Percentiles rank a stretch among this genome's conserved stretches.
Conservation (phyloP, 2,888 invertebrate species). For the Physocephala rufipes region DNA sequence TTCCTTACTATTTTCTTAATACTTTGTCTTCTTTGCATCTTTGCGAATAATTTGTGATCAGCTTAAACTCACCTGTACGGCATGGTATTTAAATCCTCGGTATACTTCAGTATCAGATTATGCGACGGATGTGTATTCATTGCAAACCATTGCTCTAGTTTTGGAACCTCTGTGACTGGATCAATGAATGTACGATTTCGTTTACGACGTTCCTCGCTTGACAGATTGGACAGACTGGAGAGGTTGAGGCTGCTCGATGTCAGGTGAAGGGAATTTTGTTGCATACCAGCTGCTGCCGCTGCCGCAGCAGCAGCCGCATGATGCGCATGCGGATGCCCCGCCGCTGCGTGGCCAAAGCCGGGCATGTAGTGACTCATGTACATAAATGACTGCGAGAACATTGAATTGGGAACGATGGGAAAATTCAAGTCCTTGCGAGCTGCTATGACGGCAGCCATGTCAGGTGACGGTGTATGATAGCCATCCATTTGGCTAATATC, state of each 20-base stretch:
- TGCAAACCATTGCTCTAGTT: conserved; percentile 94
- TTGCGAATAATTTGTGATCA: too few species aligned
- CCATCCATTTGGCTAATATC: conserved; percentile 64
- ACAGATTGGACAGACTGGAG: conserved; percentile 71
- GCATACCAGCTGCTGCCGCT: conserved; percentile 60
- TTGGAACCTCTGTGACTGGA: conserved; percentile 96
- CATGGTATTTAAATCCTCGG: conserved; percentile 96
- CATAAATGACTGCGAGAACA: conserved; percentile 91
- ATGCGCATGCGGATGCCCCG: conserved; percentile 59
- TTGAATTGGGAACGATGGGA: conserved; percentile 85
- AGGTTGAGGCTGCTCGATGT: conserved; percentile 72
- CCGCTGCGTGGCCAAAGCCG: conserved; percentile 68
- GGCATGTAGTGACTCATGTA: conserved; percentile 91
- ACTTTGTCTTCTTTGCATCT: too few species aligned
- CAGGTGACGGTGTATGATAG: conserved; percentile 63
- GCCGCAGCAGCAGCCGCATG: conserved; percentile 63
- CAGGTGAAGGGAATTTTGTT: conserved; percentile 53
- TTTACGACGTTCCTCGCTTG: conserved; percentile 88
- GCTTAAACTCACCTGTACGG: conserved; percentile 73
- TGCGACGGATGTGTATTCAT: conserved; percentile 99
- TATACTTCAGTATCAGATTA: conserved; percentile 96
- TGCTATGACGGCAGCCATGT: conserved; percentile 53
- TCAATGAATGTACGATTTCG: conserved; percentile 99
- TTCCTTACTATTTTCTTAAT: too few species aligned
- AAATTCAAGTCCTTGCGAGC: conserved; percentile 74